A percentile compares a stretch with the other conserved stretches of the same genome.
phyloP scores from a whole-genome alignment of 2,888 invertebrate genomes.

The Ennomos erosarius region DNA sequence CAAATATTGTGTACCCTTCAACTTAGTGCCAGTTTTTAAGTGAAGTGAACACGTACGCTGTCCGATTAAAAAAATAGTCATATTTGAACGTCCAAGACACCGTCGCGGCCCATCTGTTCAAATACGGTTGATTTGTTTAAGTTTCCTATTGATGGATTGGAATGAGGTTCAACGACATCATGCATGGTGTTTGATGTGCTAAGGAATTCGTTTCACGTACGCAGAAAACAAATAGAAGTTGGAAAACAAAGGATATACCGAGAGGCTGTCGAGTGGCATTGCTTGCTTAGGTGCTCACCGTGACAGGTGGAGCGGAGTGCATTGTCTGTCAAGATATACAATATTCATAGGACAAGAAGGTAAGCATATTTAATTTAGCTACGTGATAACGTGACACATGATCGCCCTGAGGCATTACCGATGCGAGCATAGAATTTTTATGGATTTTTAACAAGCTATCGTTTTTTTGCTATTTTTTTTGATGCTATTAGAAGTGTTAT shows the following conservation, averaged over 20 bases:
- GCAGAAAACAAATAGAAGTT: conserved; percentile 75
- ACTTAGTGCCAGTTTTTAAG: conserved; percentile 64
- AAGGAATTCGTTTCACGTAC: conserved; percentile 78
- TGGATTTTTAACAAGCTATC: conserved; percentile 19
- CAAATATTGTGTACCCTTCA: conserved; percentile 61
- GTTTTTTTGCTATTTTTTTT: neutral
- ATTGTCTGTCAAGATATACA: conserved; percentile 59
- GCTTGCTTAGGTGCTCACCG: conserved; percentile 77
- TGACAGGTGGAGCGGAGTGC: conserved; percentile 69
- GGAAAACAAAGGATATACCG: conserved; percentile 74
- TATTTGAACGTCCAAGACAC: conserved; percentile 54
- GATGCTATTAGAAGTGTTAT: conserved; percentile 1
- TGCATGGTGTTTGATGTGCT: conserved; percentile 70
- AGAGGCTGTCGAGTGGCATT: conserved; percentile 62
- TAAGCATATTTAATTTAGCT: conserved; percentile 55
- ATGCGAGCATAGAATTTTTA: conserved; percentile 20
- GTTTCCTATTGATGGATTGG: conserved; percentile 77
- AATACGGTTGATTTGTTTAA: conserved; percentile 71
- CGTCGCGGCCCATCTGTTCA: conserved; percentile 68
- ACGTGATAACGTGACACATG: conserved; percentile 31
- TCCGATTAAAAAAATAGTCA: conserved; percentile 43
- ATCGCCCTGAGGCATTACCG: conserved; percentile 10
- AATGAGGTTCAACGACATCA: conserved; percentile 69
- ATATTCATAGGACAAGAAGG: conserved; percentile 61
- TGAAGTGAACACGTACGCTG: conserved; percentile 62